phyloP scores from a whole-genome alignment of 1,140 invertebrate species.

The Eriosoma lanigerum region DNA sequence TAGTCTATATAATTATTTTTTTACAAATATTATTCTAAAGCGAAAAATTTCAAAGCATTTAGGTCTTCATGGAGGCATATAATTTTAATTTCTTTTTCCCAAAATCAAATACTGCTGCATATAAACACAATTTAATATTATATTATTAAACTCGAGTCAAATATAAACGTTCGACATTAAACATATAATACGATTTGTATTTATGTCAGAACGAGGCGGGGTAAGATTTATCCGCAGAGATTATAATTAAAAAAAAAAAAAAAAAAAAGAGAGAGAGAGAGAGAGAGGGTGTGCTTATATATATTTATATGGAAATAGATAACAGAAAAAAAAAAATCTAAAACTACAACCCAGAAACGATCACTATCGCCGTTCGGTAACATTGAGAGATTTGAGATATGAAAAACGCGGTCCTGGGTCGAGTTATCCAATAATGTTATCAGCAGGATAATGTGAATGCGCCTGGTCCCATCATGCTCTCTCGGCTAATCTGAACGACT shows the following conservation, averaged over 20 bases:
- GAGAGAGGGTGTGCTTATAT: slow-evolving; percentile 28
- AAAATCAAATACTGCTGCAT: no score
- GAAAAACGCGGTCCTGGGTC: slow-evolving; percentile 29
- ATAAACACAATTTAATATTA: no score
- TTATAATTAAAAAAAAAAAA: slow-evolving; percentile 47
- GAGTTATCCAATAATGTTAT: slow-evolving; percentile 49
- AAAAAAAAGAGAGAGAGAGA: no score
- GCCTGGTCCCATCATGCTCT: slow-evolving; percentile 37
- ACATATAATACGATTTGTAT: slow-evolving; percentile 29
- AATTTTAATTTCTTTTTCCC: no score
- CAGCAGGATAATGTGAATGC: slow-evolving; percentile 51
- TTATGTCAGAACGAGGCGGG: not conserved
- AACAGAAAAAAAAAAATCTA: slow-evolving; percentile 37
- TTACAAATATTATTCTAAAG: no score
- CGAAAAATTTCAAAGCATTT: no score
- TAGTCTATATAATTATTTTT: no score
- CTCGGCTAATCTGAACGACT: slow-evolving; percentile 42
- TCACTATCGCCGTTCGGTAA: slow-evolving; percentile 43
- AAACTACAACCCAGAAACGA: slow-evolving; percentile 38
- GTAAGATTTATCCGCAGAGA: slow-evolving; percentile 30
- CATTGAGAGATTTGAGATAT: slow-evolving; percentile 47
- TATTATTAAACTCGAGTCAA: not conserved
- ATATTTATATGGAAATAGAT: slow-evolving; percentile 21
- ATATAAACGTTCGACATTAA: not conserved
- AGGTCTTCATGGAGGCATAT: no score